Evolutionary conservation across 1,140 invertebrate genomes (phyloP).

Genomic region (Eriocheir sinensis): DNA sequence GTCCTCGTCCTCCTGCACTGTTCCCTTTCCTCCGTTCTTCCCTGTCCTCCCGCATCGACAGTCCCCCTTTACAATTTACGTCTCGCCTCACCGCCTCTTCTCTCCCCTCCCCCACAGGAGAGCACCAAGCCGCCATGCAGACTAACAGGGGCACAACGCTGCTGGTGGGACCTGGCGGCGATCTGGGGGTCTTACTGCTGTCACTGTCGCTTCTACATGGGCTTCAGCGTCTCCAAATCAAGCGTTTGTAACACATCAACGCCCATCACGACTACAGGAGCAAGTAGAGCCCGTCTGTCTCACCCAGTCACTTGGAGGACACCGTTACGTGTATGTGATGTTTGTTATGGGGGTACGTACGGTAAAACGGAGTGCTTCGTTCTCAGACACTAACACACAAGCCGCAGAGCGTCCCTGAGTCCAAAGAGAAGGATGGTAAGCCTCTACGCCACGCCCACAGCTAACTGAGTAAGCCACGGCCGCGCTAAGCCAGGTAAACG

Average conservation of each 20-base stretch:
- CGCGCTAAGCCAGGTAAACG: not conserved
- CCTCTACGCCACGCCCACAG: not conserved
- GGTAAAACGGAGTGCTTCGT: not conserved
- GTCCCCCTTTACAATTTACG: not conserved
- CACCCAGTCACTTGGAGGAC: not conserved
- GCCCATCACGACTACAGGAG: not conserved
- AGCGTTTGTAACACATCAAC: not conserved
- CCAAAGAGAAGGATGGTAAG: not conserved
- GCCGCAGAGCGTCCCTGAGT: not conserved
- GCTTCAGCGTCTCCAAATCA: not conserved
- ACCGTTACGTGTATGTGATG: not conserved
- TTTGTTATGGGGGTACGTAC: not conserved
- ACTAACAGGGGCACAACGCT: conserved; percentile 51
- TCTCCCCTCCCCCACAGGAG: not conserved
- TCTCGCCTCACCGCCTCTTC: too few species aligned
- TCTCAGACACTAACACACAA: not conserved
- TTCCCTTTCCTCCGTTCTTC: not conserved
- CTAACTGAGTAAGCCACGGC: not conserved
- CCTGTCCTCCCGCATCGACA: not conserved
- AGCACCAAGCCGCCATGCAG: conserved; percentile 69
- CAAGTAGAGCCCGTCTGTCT: not conserved
- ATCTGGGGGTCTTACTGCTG: not conserved
- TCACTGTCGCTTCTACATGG: not conserved
- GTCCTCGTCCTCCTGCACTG: too few species aligned
- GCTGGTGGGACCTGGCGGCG: not conserved